Evolutionary conservation across 2,113 vertebrate species (phyloP), one percentile per base, ranked within the genome.

Genomic region (Laterallus jamaicensis): DNA sequence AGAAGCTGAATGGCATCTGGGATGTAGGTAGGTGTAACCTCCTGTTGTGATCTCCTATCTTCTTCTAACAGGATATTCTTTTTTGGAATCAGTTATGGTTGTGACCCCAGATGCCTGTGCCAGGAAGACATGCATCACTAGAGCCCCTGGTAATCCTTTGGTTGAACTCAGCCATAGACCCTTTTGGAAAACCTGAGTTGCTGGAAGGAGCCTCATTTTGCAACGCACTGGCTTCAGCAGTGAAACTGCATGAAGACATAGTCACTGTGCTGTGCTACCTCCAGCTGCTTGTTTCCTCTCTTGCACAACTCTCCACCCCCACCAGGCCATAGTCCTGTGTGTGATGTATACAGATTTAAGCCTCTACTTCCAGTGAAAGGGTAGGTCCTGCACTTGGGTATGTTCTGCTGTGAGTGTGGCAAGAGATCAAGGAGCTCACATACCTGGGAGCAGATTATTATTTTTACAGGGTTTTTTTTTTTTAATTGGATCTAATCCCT

Each of bases 11-110:
- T 25, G 87, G 67, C 39, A 18, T 9, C 84, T 81, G 82, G 92
- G 87, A 85, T 90, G 37, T 67, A 82, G 71, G 81, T 92, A 82
- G 71, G 81, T 92, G 82, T 92, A 74, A 92, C 84, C 91, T 95
- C 54, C 29, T 60, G 58, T 92, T 93, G 94, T 95, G 59, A 91
- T 95, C 81, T 85, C 69, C 32, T 11, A 0, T 42, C 52, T 52
- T 82, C 59, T 85, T 64, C 54, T 40, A 76, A 79, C 81, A 58
- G 86, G 81, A 85, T 83, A 83, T 94, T 93, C 70, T 62, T 10
- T 84, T 79, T 76, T 28, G 42, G 71, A 64, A n/a, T 49, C 29
- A 1, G 35, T 20, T 18, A 2, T 20, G 0, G 5, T 13, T 83
- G 82, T 17, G 83, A 71, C 92, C 94, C 86, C 86, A 50, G 77